Evolutionary conservation across 2,113 vertebrate species (phyloP), one percentile per base, ranked within the genome.

Genomic region (Opisthocomus hoazin): DNA sequence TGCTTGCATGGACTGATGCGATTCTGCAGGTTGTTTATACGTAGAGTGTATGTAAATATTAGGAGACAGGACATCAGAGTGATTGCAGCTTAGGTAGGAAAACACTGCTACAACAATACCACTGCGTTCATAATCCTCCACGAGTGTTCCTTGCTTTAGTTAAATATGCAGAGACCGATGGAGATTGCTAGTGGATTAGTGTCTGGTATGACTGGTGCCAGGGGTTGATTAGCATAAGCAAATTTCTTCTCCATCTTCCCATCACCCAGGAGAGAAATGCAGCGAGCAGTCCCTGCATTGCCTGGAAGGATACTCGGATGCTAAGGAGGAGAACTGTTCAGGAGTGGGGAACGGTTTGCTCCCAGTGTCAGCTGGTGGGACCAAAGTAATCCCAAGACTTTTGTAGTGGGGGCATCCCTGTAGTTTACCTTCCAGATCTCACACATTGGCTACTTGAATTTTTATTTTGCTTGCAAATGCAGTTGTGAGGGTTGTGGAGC

Each of bases 171-270:
- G 92, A 92, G 92, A 66, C 87, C 77, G 95, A 93, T 91, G 81
- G 95, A 96, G 95, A 85, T 96, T 91, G 96, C 87, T 57, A 10
- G 77, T 91, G 96, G 94, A 96, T 97, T 97, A 96, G 92, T 78
- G 85, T 94, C 95, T 94, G 4, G 0, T 91, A 56, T 87, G 77
- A 56, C 69, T 84, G 87, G 63, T 94, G 95, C 91, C 75, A 92
- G 81, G 65, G 92, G 54, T 76, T 94, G 96, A 95, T 97, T 94
- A 97, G 89, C 95, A 97, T 96, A 95, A 96, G 84, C 91, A 96
- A 94, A 94, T 96, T 95, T 85, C 69, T 93, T 76, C 66, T 79
- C 30, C 63, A 57, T 70, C 74, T 73, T 91, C 65, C n/a, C 45
- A 46, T 69, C 56, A 89, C 34, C 5, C 23, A 81, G 65, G 48